These are phyloP conservation scores for Holocentrus rufus DNA, from an alignment of 2,797 vertebrate species.

Conservation along the genomic window DNA sequence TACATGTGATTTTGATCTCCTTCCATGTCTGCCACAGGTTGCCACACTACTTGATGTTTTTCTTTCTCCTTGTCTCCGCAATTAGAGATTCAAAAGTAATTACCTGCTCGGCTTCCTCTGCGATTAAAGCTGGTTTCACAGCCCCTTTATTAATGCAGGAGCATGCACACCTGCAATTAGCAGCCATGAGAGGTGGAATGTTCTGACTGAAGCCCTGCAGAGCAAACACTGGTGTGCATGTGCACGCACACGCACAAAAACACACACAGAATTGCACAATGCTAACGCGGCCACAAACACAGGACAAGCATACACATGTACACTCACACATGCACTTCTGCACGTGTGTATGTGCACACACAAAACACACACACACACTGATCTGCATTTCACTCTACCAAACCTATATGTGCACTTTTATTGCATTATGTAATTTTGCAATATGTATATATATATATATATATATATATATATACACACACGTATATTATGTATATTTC, in stretches of 20 bases:
- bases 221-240: slow-evolving; percentile 65
- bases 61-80: slow-evolving; percentile 61
- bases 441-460: too few species aligned
- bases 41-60: slow-evolving; percentile 42
- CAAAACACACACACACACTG: slow-evolving; percentile 4
- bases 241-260: not conserved
- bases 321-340: not conserved
- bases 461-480: too few species aligned
- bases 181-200: slow-evolving; percentile 85
- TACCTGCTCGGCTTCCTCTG: slow-evolving; percentile 96
- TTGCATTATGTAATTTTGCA: not conserved
- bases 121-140: slow-evolving; percentile 86
- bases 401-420: not conserved
- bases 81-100: slow-evolving; percentile 95
- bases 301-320: slow-evolving; percentile 3
- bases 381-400: not conserved
- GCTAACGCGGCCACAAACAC: not conserved
- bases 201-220: slow-evolving; percentile 85
- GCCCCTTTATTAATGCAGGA: slow-evolving; percentile 92
- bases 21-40: slow-evolving; percentile 24
- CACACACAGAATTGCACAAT: slow-evolving; percentile 40
- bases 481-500: too few species aligned
- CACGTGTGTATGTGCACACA: not conserved
- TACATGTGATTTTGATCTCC: slow-evolving; percentile 51
- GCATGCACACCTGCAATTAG: slow-evolving; percentile 90